These are phyloP conservation scores for Caloenas nicobarica DNA, from an alignment of 2,113 vertebrate genomes.

Conservation along the genomic window DNA sequence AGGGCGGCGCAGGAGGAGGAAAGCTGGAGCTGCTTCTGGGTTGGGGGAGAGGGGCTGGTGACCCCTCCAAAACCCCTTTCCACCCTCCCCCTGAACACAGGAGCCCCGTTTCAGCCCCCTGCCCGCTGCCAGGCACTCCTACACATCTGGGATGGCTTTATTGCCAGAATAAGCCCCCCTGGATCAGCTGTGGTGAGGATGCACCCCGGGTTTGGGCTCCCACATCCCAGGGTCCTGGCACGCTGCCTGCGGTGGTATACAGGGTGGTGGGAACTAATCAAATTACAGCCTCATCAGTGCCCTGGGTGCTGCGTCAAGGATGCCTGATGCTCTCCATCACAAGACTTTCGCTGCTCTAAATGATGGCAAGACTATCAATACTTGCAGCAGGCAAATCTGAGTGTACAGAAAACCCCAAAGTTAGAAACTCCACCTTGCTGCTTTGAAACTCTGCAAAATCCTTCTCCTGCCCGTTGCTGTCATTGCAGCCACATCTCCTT, in stretches of 20 bases:
- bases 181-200: accelerated
- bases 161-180: accelerated
- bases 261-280: background rate
- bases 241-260: accelerated
- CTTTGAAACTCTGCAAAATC: background rate
- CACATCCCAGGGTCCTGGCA: background rate
- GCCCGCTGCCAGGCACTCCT: background rate
- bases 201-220: background rate
- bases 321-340: background rate
- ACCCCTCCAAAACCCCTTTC: background rate
- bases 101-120: background rate
- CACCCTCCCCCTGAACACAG: background rate
- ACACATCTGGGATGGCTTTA: background rate
- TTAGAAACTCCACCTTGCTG: background rate
- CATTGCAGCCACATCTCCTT: background rate
- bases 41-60: background rate
- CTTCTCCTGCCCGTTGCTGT: background rate
- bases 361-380: accelerated
- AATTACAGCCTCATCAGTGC: background rate
- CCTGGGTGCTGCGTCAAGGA: background rate
- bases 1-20: accelerated
- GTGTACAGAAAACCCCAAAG: background rate
- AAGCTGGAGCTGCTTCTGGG: background rate
- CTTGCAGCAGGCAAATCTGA: background rate
- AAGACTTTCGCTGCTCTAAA: background rate